A percentile compares a stretch with the other conserved stretches of the same genome.
phyloP scores from a whole-genome alignment of 2,797 vertebrate species.

The Helicolenus hilgendorfi region DNA sequence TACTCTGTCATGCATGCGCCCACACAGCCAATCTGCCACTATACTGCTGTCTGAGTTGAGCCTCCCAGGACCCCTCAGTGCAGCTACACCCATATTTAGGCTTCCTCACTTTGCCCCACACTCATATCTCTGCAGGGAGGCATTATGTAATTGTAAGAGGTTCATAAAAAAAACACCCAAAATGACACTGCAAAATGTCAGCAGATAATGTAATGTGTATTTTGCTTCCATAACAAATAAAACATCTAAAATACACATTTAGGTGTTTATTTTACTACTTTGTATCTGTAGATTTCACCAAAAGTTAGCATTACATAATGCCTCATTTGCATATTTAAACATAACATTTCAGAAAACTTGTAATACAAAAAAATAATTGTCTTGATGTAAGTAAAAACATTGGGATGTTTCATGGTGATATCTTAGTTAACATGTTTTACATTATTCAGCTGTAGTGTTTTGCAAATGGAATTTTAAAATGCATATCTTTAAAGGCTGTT shows the following conservation, averaged over 20 bases:
- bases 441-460: not conserved
- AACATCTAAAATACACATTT: not conserved
- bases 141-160: not conserved
- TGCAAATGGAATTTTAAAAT: not conserved
- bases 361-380: too few species aligned
- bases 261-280: not conserved
- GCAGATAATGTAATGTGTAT: not conserved
- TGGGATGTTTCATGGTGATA: too few species aligned
- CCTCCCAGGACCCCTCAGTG: constrained; percentile 31
- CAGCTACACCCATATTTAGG: constrained; percentile 35
- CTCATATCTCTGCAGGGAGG: not conserved
- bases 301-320: not conserved
- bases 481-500: not conserved
- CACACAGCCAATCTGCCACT: constrained; percentile 87
- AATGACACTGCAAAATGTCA: not conserved
- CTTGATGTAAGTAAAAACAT: too few species aligned
- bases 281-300: not conserved
- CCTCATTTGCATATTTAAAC: too few species aligned
- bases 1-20: constrained; percentile 70
- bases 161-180: not conserved
- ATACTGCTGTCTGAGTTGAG: constrained; percentile 53
- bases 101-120: constrained; percentile 20
- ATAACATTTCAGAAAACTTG: too few species aligned
- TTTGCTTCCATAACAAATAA: not conserved
- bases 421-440: not conserved